Evolutionary conservation across 2,888 invertebrate genomes (phyloP), one percentile per base, ranked within the genome.

Genomic region (Drosophila pegasa): DNA sequence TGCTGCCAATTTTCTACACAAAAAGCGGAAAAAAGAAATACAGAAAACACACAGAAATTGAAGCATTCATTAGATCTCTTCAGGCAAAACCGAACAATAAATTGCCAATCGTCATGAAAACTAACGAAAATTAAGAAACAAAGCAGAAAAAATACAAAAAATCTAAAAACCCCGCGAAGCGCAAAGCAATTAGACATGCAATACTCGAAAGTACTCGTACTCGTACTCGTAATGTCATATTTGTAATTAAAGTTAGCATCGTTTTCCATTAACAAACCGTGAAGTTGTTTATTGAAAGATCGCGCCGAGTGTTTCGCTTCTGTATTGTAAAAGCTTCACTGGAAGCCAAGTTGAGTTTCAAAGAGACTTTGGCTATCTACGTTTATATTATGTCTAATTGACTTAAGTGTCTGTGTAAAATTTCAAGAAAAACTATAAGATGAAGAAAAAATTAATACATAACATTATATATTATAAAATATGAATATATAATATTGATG

Each of bases 121-220:
- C 40, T 56, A 54, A 71, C 60, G 12, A 54, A 52, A 70, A 47
- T n/a, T 9, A 25, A 45, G 43, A 60, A 64, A 48, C 61, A 35
- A 51, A 54, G 55, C n/a, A 3, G 0, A 55, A 54, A 54, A 22
- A 33, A 14, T 20, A 40, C 22, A 43, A 43, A 43, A 60, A 64
- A 56, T 63, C 68, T 50, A 33, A 61, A 71, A 70, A 66, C 35
- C 48, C 48, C 63, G 62, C 76, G 70, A 80, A 85, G 87, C 89
- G 85, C 81, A 84, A 80, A 84, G 72, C 89, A 81, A 86, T 84
- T 86, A 77, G 87, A 87, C 89, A 89, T 89, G 90, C 89, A 84
- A 89, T 90, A 86, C 86, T 89, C 55, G 90, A 89, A 89, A 89
- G 89, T 87, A 56, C 52, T 64, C 25, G 58, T 62, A 69, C 41